Base-by-base conservation (phyloP, 2,797 vertebrate genomes). In the Naso thynnoides region DNA sequence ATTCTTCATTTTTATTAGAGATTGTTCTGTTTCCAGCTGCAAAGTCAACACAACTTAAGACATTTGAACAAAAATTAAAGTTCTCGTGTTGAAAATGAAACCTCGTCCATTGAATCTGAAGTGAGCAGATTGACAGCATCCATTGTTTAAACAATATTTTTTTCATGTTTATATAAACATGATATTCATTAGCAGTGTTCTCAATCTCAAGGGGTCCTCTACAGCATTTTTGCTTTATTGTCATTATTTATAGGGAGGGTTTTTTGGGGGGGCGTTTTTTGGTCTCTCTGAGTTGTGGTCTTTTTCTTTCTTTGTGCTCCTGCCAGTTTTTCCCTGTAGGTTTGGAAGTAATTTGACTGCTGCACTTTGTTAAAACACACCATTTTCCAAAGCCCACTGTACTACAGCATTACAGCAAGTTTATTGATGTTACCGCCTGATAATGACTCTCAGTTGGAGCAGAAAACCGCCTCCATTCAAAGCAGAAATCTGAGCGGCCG, bases 291-390 rank as follows among this genome's bases (percentile, higher is more conserved):
- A 71, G 53, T 79, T 48, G 54, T 65, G 68, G 33, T 42, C 4
- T 50, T 39, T 73, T 38, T 33, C 23, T 56, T 18, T 70, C 64
- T 68, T 70, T 78, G 56, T 76, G 29, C 14, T 48, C 13, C 31
- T 76, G 81, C 79, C 77, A 83, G 29, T n/a, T 63, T 66, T 55
- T 64, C 29, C 38, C 42, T 57, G 26, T 13, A 31, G 55, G 29
- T 44, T 72, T 82, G 81, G 69, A 68, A 65, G 61, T 62, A 49
- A 77, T 81, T 70, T 75, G 26, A 49, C 39, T 44, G 49, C 61
- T 19, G 49, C 54, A 18, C 45, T 75, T 16, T n/a, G 15, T 44
- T 57, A 76, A 52, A 56, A 33, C 63, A 41, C 73, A 70, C 85
- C 19, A 18, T 65, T 75, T 56, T 73, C 70, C 73, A 83, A 78